Conservation (phyloP, 2,888 invertebrate species). For the Tillus elongatus region DNA sequence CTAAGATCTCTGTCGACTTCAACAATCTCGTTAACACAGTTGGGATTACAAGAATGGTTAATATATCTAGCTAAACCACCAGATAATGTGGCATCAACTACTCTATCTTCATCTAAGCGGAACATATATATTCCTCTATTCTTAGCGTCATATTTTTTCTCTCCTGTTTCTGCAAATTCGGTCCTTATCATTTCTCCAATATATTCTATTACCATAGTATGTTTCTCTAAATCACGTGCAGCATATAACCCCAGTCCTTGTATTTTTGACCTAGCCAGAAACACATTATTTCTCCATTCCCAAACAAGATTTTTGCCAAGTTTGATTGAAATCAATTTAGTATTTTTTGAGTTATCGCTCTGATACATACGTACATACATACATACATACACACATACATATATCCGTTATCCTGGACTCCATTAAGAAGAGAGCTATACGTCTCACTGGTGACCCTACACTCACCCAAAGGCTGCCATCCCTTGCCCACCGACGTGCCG, state of each 20-base stretch:
- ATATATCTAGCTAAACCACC: conserved; percentile 97
- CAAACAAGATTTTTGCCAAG: too few species aligned
- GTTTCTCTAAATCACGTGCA: conserved; percentile 92
- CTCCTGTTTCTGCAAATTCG: conserved; percentile 89
- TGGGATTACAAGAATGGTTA: conserved; percentile 99
- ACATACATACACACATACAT: too few species aligned
- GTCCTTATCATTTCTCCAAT: conserved; percentile 97
- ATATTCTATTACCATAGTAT: conserved; percentile 99
- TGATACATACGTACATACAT: too few species aligned
- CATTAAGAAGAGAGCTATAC: too few species aligned
- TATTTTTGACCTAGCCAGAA: conserved; percentile 89
- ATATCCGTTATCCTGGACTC: too few species aligned
- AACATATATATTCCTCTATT: conserved; percentile 99
- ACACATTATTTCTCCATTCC: conserved; percentile 98
- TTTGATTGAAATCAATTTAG: too few species aligned
- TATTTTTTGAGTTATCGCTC: too few species aligned
- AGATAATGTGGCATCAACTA: conserved; percentile 94
- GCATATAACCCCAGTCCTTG: conserved; percentile 97
- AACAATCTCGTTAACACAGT: conserved; percentile 97
- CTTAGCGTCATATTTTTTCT: conserved; percentile 89
- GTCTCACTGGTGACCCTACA: too few species aligned
- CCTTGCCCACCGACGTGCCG: too few species aligned
- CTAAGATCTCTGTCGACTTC: conserved; percentile 92
- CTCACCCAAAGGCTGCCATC: too few species aligned
- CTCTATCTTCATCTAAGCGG: conserved; percentile 92